phyloP scores from a whole-genome alignment of 2,113 vertebrate species.

The Pangasianodon gigas region DNA sequence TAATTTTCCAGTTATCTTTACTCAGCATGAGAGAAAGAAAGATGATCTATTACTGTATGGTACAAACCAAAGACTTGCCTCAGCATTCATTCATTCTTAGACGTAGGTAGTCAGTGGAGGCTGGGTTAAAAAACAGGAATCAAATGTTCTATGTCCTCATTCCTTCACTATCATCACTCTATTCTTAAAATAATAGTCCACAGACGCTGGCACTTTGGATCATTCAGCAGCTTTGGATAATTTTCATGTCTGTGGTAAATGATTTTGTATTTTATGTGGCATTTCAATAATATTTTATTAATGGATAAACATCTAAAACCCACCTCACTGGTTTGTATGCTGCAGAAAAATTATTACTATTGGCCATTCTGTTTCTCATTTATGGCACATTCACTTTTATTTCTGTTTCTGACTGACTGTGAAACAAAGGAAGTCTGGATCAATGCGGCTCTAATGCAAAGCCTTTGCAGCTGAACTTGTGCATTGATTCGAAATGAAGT shows the following conservation, averaged over 20 bases:
- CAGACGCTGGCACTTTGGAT: neutral
- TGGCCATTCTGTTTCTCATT: neutral
- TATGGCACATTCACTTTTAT: neutral
- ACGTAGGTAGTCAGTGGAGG: neutral
- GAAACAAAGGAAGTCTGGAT: conserved; percentile 29
- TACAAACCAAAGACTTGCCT: neutral
- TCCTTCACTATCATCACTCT: neutral
- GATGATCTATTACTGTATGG: neutral
- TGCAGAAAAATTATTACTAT: neutral
- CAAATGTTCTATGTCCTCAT: neutral
- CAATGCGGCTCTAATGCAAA: conserved; percentile 30
- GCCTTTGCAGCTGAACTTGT: conserved; percentile 25
- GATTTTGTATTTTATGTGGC: neutral
- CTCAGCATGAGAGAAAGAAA: neutral
- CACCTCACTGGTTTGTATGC: neutral
- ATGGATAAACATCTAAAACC: neutral
- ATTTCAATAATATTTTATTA: conserved; percentile 4
- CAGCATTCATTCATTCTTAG: neutral
- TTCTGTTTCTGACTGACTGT: conserved; percentile 7
- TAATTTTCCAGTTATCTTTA: neutral
- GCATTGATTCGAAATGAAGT: conserved; percentile 33
- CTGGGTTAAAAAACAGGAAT: conserved; percentile 12
- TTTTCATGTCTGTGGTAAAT: neutral
- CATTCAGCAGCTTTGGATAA: neutral
- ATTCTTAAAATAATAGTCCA: neutral